Evolutionary conservation across 2,113 vertebrate species (phyloP).

Genomic region (Ceuthmochares aereus): DNA sequence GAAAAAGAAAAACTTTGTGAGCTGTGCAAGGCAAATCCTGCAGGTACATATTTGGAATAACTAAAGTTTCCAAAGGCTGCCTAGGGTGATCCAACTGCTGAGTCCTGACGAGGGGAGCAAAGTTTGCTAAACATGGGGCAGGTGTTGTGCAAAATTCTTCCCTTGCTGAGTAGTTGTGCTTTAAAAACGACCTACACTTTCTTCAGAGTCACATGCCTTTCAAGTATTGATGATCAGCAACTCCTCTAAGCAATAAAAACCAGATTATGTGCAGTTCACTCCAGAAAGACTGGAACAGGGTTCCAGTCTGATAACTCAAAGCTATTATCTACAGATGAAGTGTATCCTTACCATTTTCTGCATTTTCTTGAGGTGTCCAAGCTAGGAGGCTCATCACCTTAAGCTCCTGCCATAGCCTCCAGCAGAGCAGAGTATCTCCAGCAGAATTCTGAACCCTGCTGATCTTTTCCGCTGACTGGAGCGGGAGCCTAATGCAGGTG

Average conservation of each 20-base stretch:
- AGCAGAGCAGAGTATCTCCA: background rate
- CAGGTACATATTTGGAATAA: background rate
- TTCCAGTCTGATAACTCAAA: background rate
- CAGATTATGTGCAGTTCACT: background rate
- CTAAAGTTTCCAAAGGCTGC: background rate
- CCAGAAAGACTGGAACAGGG: background rate
- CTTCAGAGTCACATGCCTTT: background rate
- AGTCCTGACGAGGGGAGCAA: background rate
- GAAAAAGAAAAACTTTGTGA: background rate
- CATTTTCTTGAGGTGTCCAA: background rate
- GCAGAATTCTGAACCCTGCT: background rate
- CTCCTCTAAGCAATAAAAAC: background rate
- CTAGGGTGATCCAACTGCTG: background rate
- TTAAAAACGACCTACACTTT: background rate
- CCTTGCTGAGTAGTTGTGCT: background rate
- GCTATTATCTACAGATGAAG: rapidly evolving
- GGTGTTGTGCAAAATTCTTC: background rate
- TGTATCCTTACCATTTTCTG: background rate
- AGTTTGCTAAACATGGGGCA: background rate
- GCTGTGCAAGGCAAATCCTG: background rate
- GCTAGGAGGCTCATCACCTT: background rate
- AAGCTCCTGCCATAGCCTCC: rapidly evolving
- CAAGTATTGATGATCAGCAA: background rate
- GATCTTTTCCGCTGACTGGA: background rate
- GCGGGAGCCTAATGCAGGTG: conserved; percentile 54